These are phyloP conservation scores for Gobiocypris rarus DNA, from an alignment of 2,113 vertebrate species.

Conservation along the genomic window DNA sequence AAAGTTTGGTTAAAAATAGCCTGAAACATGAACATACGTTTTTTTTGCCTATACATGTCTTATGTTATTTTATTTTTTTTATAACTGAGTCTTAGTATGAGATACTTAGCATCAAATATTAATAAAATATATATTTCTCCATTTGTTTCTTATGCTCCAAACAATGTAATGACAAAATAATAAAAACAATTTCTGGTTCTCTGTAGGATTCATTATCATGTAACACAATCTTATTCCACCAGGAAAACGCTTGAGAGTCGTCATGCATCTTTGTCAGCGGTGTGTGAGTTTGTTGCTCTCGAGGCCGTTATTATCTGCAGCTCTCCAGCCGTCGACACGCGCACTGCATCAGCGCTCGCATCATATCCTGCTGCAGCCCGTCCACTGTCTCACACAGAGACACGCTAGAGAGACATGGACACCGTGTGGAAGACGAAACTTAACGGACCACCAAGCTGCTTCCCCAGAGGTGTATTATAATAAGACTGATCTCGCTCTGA, in stretches of 20 bases:
- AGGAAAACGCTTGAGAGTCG: not conserved
- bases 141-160: too few species aligned
- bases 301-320: slow-evolving; percentile 41
- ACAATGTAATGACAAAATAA: too few species aligned
- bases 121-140: too few species aligned
- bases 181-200: too few species aligned
- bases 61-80: too few species aligned
- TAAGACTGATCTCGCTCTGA: not conserved
- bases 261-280: slow-evolving; percentile 62
- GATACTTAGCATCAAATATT: too few species aligned
- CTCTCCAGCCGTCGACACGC: slow-evolving; percentile 33
- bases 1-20: too few species aligned
- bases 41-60: too few species aligned
- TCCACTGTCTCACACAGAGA: not conserved
- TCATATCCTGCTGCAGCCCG: not conserved
- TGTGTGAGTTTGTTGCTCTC: slow-evolving; percentile 56
- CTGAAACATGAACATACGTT: too few species aligned
- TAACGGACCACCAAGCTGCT: not conserved
- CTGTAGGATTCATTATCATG: too few species aligned
- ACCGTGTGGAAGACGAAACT: not conserved
- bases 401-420: not conserved
- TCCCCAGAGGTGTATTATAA: not conserved
- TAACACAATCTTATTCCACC: not conserved
- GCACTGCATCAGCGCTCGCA: slow-evolving; percentile 23
- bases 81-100: too few species aligned